Conservation (phyloP, 2,113 vertebrate species). For the Pituophis catenifer region DNA sequence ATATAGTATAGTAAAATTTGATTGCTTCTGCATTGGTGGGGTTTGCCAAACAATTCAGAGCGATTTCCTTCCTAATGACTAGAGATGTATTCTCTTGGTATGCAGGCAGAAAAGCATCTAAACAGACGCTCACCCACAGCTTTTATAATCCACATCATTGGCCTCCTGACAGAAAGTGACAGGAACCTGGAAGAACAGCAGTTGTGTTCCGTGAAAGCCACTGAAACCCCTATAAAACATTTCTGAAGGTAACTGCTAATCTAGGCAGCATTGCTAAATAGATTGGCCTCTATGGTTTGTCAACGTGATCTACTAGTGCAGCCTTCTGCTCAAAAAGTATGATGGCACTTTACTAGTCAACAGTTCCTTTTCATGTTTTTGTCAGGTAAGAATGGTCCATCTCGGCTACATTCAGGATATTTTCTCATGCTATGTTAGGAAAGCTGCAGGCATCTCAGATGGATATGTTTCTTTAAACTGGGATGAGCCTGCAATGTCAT, state of each 20-base stretch:
- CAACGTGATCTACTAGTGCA: constrained; percentile 63
- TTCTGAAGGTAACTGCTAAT: constrained; percentile 13
- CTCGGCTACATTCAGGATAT: background rate
- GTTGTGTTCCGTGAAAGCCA: constrained; percentile 12
- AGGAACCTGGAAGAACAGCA: background rate
- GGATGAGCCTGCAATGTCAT: background rate
- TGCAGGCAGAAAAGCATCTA: background rate
- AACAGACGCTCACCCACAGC: background rate
- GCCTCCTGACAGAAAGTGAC: background rate
- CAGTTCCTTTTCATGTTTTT: background rate
- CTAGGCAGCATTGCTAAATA: background rate
- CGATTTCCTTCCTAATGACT: background rate
- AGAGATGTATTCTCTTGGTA: background rate
- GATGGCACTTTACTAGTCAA: constrained; percentile 30
- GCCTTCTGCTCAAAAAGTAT: constrained; percentile 63
- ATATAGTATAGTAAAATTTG: background rate
- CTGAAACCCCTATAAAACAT: constrained; percentile 25
- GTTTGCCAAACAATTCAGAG: background rate
- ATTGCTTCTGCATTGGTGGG: background rate
- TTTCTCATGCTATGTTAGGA: background rate
- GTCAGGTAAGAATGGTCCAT: background rate
- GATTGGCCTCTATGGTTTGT: constrained; percentile 24
- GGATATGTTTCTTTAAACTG: background rate
- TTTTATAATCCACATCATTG: background rate
- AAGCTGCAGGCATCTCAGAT: background rate